phyloP scores from a whole-genome alignment of 2,797 vertebrate genomes.

The Loris lydekkerianus region DNA sequence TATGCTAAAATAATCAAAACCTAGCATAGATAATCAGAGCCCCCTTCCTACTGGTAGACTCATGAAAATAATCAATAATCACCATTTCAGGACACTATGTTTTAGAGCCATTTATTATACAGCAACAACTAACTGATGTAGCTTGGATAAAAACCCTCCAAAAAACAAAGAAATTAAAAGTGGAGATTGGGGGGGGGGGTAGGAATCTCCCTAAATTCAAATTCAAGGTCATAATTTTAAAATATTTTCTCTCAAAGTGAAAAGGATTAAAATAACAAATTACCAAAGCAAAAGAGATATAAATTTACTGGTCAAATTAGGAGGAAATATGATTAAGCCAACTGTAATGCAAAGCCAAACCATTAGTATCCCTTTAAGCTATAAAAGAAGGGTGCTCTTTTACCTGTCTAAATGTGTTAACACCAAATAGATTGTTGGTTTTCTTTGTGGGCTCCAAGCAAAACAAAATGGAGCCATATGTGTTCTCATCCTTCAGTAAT shows the following conservation, averaged over 20 bases:
- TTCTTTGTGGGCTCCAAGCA: not conserved
- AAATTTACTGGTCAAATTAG: not conserved
- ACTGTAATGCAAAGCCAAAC: conserved; percentile 28
- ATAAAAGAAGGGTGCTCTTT: not conserved
- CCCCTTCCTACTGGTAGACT: not conserved
- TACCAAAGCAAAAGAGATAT: not conserved
- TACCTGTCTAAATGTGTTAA: not conserved
- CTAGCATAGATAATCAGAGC: not conserved
- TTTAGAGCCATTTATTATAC: conserved; percentile 16
- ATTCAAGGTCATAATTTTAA: conserved; percentile 40
- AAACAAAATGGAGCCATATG: conserved; percentile 45
- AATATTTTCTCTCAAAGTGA: conserved; percentile 28
- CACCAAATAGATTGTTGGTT: not conserved
- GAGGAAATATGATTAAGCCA: not conserved
- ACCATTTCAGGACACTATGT: not conserved
- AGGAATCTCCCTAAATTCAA: conserved; percentile 49
- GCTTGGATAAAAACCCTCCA: conserved; percentile 19
- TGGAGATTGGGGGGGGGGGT: not conserved
- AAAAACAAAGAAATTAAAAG: conserved; percentile 13
- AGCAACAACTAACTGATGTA: not conserved
- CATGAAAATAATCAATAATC: not conserved
- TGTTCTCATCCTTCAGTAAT: conserved; percentile 52
- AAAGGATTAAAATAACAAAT: conserved; percentile 52
- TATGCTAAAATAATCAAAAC: conserved; percentile 20
- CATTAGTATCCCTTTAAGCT: not conserved